Evolutionary conservation across 2,797 vertebrate genomes (phyloP).

Genomic region (Typhlichthys eigenmanni): DNA sequence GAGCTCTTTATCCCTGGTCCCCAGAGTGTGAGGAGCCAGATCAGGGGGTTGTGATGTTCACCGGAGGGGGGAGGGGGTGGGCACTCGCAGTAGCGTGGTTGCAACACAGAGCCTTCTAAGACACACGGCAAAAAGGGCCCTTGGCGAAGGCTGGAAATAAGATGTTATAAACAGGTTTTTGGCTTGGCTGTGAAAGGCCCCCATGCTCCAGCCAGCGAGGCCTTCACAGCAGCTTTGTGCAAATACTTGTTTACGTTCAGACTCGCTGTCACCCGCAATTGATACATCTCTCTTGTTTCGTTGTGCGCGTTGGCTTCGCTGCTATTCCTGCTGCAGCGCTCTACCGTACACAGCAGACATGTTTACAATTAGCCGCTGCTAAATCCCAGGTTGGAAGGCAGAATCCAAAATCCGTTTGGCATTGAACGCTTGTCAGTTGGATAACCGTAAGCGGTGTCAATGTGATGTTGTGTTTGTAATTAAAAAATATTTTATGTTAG

Average conservation of each 20-base stretch:
- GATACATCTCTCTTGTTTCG: conserved; percentile 13
- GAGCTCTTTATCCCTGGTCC: conserved; percentile 63
- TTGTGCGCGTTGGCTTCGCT: conserved; percentile 1
- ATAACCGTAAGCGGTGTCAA: not conserved
- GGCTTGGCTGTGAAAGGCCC: conserved; percentile 37
- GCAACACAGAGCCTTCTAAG: conserved; percentile 54
- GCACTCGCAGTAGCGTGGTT: conserved; percentile 8
- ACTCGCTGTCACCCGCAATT: conserved; percentile 17
- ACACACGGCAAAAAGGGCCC: conserved; percentile 53
- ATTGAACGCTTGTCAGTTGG: conserved; percentile 39
- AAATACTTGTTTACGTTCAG: conserved; percentile 19
- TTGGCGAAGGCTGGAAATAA: conserved; percentile 57
- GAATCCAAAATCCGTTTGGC: conserved; percentile 46
- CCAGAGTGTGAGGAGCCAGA: conserved; percentile 64
- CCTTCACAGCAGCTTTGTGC: conserved; percentile 21
- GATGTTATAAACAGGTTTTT: conserved; percentile 60
- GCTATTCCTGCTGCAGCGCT: not conserved
- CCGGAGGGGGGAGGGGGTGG: conserved; percentile 27
- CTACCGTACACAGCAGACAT: not conserved
- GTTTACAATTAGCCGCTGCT: conserved; percentile 26
- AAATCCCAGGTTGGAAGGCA: conserved; percentile 17
- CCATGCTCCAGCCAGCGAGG: conserved; percentile 34
- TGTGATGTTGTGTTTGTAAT: conserved; percentile 15
- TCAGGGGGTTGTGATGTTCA: conserved; percentile 63
- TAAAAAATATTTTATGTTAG: conserved; percentile 17